Evolutionary conservation across 2,888 invertebrate species (phyloP), one percentile per base, ranked within the genome.

Genomic region (Drosophila austrosaltans): DNA sequence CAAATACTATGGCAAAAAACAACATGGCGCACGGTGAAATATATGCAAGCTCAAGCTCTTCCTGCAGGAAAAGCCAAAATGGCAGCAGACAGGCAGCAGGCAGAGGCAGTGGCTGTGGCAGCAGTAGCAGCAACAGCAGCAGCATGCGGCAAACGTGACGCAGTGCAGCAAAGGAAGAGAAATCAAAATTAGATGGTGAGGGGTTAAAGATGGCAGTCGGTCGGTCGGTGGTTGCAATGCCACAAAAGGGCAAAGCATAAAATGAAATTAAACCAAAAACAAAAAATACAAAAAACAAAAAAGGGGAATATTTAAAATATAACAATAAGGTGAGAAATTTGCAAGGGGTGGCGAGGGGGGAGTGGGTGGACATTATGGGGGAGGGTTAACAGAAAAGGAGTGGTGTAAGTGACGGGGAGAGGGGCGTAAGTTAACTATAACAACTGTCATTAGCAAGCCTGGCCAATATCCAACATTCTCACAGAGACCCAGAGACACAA

Each of bases 1-100:
- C 5, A 32, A 8, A 36, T 36, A 64, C 61, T 48, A 25, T 48
- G 25, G 57, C 60, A 61, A 64, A 70, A 71, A 76, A 62, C 73
- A 69, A 60, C 72, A 69, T 75, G 69, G 69, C 73, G 83, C 76
- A 81, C 75, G 79, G 48, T 48, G 25, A 82, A 76, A 82, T 84
- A 84, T 84, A 82, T 84, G 85, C 85, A 82, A 78, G 82, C 87
- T 48, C 48, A 48, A 48, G 48, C 48, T 48, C 48, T 85, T 85
- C 85, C 85, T 85, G 77, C 76, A 85, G 87, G 85, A 85, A 87
- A 87, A 85, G 75, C 79, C 71, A 85, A 85, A 81, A 83, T 78
- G 80, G 78, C 76, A 77, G 82, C 48, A 48, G 48, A 48, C 48
- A 48, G 48, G 72, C 78, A 73, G 64, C 48, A 48, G 48, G 72